Conservation (phyloP, 2,797 vertebrate genomes). For the Mormyrops boulengeri region DNA sequence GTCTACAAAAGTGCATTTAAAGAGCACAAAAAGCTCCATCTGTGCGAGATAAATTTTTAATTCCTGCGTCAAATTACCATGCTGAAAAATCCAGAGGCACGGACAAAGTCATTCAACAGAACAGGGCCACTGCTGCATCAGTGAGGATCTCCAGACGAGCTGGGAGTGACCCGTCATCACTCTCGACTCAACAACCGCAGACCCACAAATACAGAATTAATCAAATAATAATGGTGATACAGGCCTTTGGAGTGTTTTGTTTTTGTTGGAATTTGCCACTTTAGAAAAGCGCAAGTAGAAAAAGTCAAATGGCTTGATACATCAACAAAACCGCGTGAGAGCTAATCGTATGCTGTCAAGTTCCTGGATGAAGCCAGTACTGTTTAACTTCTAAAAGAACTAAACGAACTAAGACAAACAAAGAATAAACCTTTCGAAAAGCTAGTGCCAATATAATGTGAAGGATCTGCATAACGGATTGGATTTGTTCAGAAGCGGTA, state of each 20-base stretch:
- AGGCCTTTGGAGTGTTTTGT: neutral
- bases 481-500: neutral
- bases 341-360: neutral
- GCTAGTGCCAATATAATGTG: neutral
- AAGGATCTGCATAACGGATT: neutral
- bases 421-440: neutral
- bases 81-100: neutral
- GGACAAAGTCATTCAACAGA: neutral
- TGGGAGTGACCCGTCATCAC: neutral
- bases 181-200: neutral
- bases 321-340: neutral
- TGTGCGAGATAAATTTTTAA: neutral
- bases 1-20: neutral
- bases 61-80: neutral
- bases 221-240: neutral
- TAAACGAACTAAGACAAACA: neutral
- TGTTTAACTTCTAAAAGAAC: neutral
- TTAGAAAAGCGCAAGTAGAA: neutral
- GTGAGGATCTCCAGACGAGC: neutral
- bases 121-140: neutral
- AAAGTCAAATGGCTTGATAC: neutral
- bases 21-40: neutral
- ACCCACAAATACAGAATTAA: neutral
- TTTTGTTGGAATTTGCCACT: neutral
- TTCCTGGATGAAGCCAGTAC: neutral